Evolutionary conservation across 2,888 invertebrate genomes (phyloP), one percentile per base, ranked within the genome.

Genomic region (Dinocampus coccinellae): DNA sequence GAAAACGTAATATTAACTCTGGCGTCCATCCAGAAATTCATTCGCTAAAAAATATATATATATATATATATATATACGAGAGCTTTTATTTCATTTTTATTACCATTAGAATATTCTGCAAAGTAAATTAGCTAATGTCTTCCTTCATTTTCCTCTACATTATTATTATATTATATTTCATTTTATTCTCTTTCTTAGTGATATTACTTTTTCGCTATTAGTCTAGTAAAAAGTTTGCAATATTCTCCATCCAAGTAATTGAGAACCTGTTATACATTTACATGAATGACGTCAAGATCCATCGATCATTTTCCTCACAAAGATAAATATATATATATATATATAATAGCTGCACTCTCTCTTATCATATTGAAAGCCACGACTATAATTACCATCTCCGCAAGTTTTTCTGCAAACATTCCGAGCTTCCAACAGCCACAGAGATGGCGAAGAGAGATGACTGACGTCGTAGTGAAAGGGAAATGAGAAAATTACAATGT

Each of bases 1-100:
- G 68, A 74, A 75, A 75, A 73, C 73, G 75, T 73, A 77, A 75
- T 77, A 77, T 77, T 77, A 74, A 75, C 74, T 75, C 74, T 71
- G 71, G 71, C 63, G 70, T 62, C 42, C 69, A 73, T 73, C 71
- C 69, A 71, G 70, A 57, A 65, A 36, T 29, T 34, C 52, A 34
- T 29, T 66, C 42, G 16, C 61, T 53, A 62, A 16, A 69, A 63
- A 69, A 36, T 22, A 22, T 13, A n/a, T 16, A 42, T 3, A 68
- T 68, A 63, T 68, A 66, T 58, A 57, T 62, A 63, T 60, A 55
- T 60, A 60, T 52, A 53, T 60, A 42, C 42, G 7, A 4, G 33
- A 58, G 61, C 33, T 52, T 53, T 69, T 55, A 47, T 22, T 39
- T 72, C 62, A 29, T 52, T 26, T n/a, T 36, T 62, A 29, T 62